Conservation (phyloP, 1,140 invertebrate genomes). For the Drosophila navojoa region DNA sequence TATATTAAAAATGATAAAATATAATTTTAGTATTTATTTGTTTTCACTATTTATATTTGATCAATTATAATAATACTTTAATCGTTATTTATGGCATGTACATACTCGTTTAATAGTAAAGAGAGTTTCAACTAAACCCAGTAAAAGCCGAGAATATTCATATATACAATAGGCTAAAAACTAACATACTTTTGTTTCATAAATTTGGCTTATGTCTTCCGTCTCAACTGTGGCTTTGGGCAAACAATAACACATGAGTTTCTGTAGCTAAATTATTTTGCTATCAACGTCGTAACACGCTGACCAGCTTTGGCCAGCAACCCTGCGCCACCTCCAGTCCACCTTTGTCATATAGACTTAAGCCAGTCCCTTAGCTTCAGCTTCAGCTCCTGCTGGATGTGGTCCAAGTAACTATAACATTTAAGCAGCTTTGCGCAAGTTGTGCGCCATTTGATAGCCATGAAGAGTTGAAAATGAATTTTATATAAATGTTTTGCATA, state of each 20-base stretch:
- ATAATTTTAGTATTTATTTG: too few relatives aligned
- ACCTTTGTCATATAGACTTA: slow-evolving; percentile 51
- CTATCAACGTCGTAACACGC: slow-evolving; percentile 63
- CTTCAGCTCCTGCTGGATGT: slow-evolving; percentile 9
- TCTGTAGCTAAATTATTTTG: slow-evolving; percentile 62
- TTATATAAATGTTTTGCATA: slow-evolving; percentile 56
- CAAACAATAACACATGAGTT: slow-evolving; percentile 64
- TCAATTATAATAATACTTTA: too few relatives aligned
- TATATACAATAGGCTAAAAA: too few relatives aligned
- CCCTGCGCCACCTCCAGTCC: slow-evolving; percentile 10
- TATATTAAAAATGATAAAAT: too few relatives aligned
- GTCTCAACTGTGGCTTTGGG: slow-evolving; percentile 12
- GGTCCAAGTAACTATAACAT: slow-evolving; percentile 74
- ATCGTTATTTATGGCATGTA: too few relatives aligned
- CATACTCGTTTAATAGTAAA: too few relatives aligned
- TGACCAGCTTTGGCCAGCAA: slow-evolving; percentile 38
- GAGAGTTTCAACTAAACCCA: too few relatives aligned
- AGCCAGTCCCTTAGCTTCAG: neutral
- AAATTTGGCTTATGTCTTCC: neutral
- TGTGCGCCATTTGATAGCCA: slow-evolving; percentile 67
- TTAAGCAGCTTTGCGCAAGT: slow-evolving; percentile 73
- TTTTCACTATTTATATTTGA: too few relatives aligned
- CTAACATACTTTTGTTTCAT: too few relatives aligned
- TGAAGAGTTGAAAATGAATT: slow-evolving; percentile 40
- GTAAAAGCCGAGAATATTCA: too few relatives aligned